phyloP scores from a whole-genome alignment of 2,113 vertebrate genomes.

The Holacanthus passer region DNA sequence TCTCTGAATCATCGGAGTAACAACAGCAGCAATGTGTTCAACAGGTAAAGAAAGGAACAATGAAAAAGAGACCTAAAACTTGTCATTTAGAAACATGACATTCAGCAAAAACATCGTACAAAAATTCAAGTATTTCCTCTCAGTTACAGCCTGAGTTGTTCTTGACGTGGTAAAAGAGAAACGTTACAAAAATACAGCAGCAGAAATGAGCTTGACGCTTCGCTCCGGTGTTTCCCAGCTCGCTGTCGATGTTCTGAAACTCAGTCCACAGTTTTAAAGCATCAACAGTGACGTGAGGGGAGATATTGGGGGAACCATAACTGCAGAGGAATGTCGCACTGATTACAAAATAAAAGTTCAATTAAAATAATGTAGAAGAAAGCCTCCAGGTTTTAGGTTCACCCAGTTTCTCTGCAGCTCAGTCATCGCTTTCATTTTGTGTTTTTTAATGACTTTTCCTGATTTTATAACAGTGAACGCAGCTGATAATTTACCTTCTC shows the following conservation, averaged over 20 bases:
- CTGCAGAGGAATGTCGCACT: not conserved
- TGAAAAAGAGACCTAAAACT: not conserved
- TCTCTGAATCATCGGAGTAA: not conserved
- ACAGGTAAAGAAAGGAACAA: not conserved
- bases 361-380: not conserved
- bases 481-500: not conserved
- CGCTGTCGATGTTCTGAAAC: not conserved
- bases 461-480: not conserved
- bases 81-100: conserved; percentile 10
- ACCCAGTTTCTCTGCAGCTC: not conserved
- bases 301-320: not conserved
- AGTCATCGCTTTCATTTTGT: not conserved
- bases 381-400: not conserved
- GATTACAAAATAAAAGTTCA: not conserved
- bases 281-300: not conserved
- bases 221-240: not conserved
- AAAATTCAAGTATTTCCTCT: conserved; percentile 67
- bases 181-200: conserved; percentile 18
- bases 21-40: not conserved
- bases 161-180: not conserved
- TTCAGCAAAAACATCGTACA: conserved; percentile 30
- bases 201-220: not conserved
- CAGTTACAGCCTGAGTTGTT: conserved; percentile 49
- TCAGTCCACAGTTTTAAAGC: not conserved
- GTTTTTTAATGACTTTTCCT: too few species aligned